Conservation (phyloP, 2,888 invertebrate genomes). For the Lepetodrilus schrolli region DNA sequence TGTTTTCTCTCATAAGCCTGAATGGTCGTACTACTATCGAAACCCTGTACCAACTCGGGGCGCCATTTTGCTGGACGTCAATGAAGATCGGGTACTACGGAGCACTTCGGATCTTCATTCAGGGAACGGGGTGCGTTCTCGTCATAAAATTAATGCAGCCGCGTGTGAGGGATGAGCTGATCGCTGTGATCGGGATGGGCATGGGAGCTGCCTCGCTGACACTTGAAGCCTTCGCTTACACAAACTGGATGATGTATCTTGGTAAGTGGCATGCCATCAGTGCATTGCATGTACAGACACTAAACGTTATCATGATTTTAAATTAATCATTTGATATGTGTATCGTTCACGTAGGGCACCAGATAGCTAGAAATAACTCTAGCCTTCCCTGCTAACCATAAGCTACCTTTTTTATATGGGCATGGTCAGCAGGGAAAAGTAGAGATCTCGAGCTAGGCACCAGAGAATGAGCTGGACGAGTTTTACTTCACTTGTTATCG, state of each 20-base stretch:
- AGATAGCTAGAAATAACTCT: no score
- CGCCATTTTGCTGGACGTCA: slow-evolving; percentile 13
- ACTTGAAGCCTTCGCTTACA: slow-evolving; percentile 3
- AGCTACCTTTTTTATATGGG: no score
- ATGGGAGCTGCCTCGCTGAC: not conserved
- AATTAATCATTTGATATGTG: not conserved
- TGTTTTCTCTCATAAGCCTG: not conserved
- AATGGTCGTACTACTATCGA: not conserved
- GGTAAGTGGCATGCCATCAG: slow-evolving; percentile 1
- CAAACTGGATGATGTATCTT: slow-evolving; percentile 23
- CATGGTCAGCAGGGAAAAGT: no score
- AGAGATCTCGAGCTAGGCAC: no score
- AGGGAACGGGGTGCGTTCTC: not conserved
- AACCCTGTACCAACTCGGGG: not conserved
- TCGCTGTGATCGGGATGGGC: not conserved
- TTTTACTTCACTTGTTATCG: not conserved
- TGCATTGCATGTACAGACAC: not conserved
- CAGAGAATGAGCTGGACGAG: not conserved
- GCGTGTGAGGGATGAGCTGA: not conserved
- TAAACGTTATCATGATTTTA: not conserved
- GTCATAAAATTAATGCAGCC: not conserved
- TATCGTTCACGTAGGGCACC: no score
- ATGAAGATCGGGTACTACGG: slow-evolving; percentile 8
- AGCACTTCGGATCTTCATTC: not conserved
- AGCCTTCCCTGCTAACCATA: no score